Evolutionary conservation across 2,888 invertebrate genomes (phyloP).

Genomic region (Dolichopus griseipennis): DNA sequence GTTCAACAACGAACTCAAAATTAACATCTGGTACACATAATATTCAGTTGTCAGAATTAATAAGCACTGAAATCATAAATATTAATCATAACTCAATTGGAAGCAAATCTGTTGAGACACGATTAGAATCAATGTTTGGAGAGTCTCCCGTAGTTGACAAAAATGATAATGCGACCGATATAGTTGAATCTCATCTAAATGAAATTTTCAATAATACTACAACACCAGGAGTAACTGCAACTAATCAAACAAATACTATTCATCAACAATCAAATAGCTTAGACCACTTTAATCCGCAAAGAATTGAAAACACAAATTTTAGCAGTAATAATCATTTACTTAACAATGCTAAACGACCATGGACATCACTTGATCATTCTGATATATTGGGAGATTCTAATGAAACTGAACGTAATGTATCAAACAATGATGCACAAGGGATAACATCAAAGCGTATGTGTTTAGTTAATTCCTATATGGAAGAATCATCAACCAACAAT

Average conservation of each 20-base stretch:
- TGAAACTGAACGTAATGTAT: background rate
- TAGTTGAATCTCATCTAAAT: conserved; percentile 38
- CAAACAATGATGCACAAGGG: conserved; percentile 12
- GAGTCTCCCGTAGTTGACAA: conserved; percentile 39
- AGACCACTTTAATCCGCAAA: conserved; percentile 9
- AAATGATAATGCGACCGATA: conserved; percentile 29
- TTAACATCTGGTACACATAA: conserved; percentile 21
- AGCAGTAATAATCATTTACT: conserved; percentile 22
- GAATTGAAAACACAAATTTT: conserved; percentile 19
- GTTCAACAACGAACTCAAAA: background rate
- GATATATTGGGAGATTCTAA: background rate
- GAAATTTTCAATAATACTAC: conserved; percentile 40
- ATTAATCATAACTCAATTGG: conserved; percentile 24
- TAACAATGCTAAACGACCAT: conserved; percentile 22
- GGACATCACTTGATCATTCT: conserved; percentile 21
- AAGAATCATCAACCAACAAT: background rate
- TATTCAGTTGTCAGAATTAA: conserved; percentile 36
- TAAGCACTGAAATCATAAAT: conserved; percentile 34
- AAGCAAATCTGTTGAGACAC: conserved; percentile 42
- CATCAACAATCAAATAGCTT: conserved; percentile 18
- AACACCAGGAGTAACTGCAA: conserved; percentile 24
- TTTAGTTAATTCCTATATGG: conserved; percentile 10
- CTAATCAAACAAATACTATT: conserved; percentile 15
- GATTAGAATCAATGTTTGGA: conserved; percentile 43
- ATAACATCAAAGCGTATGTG: conserved; percentile 15